phyloP scores from a whole-genome alignment of 2,888 invertebrate species.

The Pomacea canaliculata region DNA sequence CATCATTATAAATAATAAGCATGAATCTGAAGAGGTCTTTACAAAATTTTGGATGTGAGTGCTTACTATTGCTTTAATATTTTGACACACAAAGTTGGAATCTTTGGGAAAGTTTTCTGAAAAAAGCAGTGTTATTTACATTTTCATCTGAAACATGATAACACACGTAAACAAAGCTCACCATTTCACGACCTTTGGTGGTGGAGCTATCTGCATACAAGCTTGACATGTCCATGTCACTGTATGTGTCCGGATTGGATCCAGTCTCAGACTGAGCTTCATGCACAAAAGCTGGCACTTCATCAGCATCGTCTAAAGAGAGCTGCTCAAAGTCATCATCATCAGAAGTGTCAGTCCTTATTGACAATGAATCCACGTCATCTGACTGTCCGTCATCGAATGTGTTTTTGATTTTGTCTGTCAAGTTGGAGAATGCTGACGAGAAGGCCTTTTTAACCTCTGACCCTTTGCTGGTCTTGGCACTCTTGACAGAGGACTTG shows the following conservation, averaged over 20 bases:
- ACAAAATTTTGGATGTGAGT: too few relatives aligned
- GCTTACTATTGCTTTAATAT: too few relatives aligned
- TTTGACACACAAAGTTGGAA: too few relatives aligned
- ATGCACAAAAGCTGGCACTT: constrained; percentile 74
- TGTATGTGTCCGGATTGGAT: constrained; percentile 47
- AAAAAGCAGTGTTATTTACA: not conserved
- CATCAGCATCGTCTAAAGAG: constrained; percentile 58
- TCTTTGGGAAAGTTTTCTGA: too few relatives aligned
- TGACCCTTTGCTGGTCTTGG: constrained; percentile 28
- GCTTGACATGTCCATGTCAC: constrained; percentile 46
- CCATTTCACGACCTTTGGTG: constrained; percentile 53
- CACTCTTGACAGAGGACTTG: constrained; percentile 28
- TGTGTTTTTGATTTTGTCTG: constrained; percentile 69
- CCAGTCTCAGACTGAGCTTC: constrained; percentile 69
- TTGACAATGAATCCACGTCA: constrained; percentile 81
- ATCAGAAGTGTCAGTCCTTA: constrained; percentile 86
- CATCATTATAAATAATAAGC: too few relatives aligned
- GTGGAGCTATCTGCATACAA: constrained; percentile 57
- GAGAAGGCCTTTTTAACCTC: constrained; percentile 85
- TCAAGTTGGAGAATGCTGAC: constrained; percentile 87
- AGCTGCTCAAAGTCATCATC: constrained; percentile 89
- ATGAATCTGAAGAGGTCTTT: too few relatives aligned
- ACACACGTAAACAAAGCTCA: constrained; percentile 25
- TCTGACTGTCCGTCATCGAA: constrained; percentile 70
- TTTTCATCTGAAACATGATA: not conserved